Conservation (phyloP, 2,888 invertebrate species). For the Phymatocera aterrima region DNA sequence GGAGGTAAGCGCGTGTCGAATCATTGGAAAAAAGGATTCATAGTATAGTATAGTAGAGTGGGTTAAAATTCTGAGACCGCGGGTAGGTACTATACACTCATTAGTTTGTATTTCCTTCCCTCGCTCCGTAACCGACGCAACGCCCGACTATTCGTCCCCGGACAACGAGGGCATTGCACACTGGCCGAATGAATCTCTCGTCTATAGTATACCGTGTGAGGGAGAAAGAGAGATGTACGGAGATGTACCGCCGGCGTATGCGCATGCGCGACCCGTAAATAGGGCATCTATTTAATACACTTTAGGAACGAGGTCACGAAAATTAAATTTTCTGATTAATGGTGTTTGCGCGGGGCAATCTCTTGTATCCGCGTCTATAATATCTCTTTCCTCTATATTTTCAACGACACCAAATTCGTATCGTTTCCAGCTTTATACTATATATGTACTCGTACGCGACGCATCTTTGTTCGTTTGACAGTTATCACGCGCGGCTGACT, state of each 20-base stretch:
- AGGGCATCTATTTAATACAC: constrained; percentile 66
- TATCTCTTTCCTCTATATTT: neutral
- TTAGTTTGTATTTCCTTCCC: constrained; percentile 22
- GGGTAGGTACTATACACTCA: no score
- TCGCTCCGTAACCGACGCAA: neutral
- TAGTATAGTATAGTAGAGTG: neutral
- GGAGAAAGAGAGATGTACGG: neutral
- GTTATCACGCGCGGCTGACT: neutral
- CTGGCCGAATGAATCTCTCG: constrained; percentile 17
- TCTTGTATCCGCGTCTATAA: neutral
- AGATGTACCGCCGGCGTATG: constrained; percentile 6
- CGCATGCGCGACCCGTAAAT: constrained; percentile 68
- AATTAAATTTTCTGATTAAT: constrained; percentile 73
- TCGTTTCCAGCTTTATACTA: no score
- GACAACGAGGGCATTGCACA: constrained; percentile 39
- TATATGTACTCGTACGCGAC: neutral
- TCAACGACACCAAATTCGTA: neutral
- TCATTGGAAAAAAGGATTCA: neutral
- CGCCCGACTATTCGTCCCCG: neutral
- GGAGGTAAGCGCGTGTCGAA: neutral
- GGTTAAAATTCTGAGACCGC: neutral
- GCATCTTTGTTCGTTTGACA: neutral
- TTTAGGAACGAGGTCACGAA: constrained; percentile 72
- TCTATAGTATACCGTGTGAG: neutral
- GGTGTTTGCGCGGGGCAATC: constrained; percentile 46